A percentile compares a stretch with the other conserved stretches of the same genome.
Evolutionary conservation across 2,113 vertebrate genomes (phyloP).

Genomic region (Pimephales promelas): DNA sequence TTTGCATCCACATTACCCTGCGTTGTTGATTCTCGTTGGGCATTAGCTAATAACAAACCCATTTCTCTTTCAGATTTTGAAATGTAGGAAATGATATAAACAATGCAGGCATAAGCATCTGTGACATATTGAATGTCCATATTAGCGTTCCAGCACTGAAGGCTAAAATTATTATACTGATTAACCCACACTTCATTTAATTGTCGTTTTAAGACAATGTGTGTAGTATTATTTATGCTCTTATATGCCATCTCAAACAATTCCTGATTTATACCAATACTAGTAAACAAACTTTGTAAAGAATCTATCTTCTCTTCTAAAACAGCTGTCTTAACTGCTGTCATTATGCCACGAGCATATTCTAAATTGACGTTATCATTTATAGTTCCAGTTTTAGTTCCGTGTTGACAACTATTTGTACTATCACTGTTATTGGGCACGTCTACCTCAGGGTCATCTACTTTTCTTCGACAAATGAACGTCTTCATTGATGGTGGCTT

Average conservation of each 20-base stretch:
- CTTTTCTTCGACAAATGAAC: background rate
- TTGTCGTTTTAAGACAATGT: background rate
- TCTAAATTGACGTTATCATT: no score
- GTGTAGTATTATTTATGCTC: background rate
- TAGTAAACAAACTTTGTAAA: background rate
- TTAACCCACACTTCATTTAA: background rate
- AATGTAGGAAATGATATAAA: no score
- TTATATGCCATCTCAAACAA: background rate
- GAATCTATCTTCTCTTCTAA: background rate
- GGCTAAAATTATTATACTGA: background rate
- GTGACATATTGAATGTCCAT: conserved; percentile 2
- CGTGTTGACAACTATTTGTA: no score
- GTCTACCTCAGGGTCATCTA: background rate
- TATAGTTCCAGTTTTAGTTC: background rate
- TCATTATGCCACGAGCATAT: background rate
- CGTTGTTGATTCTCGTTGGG: no score
- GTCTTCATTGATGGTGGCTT: background rate
- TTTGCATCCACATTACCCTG: background rate
- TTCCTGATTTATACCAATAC: background rate
- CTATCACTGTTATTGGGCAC: background rate
- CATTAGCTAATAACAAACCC: no score
- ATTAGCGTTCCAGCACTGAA: background rate
- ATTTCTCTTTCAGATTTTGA: no score
- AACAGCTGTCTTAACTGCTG: background rate
- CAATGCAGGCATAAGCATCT: background rate